A percentile compares a stretch with the other conserved stretches of the same genome.
Evolutionary conservation across 2,888 invertebrate genomes (phyloP).

Genomic region (Parelbella ahira): DNA sequence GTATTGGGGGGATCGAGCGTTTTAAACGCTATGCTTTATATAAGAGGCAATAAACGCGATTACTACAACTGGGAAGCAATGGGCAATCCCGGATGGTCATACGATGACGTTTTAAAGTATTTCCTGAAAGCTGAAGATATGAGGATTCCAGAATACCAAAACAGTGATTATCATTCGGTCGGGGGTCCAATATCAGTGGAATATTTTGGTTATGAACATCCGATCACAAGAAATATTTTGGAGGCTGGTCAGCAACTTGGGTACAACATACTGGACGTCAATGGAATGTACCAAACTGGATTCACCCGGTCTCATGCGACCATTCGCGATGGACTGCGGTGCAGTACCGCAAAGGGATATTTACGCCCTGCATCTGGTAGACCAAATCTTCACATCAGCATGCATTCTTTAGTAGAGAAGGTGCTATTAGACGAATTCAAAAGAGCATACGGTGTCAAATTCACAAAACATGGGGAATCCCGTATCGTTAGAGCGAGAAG

Average conservation of each 20-base stretch:
- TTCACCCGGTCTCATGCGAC: conserved; percentile 90
- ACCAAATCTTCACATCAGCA: conserved; percentile 86
- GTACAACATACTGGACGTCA: conserved; percentile 85
- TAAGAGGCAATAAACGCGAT: conserved; percentile 90
- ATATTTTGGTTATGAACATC: conserved; percentile 84
- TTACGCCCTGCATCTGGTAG: conserved; percentile 84
- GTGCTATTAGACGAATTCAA: conserved; percentile 83
- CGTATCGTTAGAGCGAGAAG: conserved; percentile 82
- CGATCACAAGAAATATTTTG: conserved; percentile 84
- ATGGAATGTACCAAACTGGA: conserved; percentile 89
- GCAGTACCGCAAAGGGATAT: conserved; percentile 92
- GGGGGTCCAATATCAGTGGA: conserved; percentile 89
- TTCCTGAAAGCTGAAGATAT: conserved; percentile 91
- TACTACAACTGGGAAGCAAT: conserved; percentile 91
- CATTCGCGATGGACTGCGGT: conserved; percentile 87
- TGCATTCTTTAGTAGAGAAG: conserved; percentile 84
- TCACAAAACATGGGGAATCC: conserved; percentile 79
- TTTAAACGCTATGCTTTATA: conserved; percentile 94
- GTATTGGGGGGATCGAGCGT: conserved; percentile 90
- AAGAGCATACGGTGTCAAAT: conserved; percentile 84
- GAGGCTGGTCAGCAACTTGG: conserved; percentile 85
- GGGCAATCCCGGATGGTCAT: conserved; percentile 90
- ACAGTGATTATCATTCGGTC: conserved; percentile 83
- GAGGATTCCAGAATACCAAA: conserved; percentile 80
- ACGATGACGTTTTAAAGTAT: conserved; percentile 85